These are phyloP conservation scores for Eulemur mongoz DNA, from an alignment of 2,797 vertebrate genomes.

Conservation along the genomic window DNA sequence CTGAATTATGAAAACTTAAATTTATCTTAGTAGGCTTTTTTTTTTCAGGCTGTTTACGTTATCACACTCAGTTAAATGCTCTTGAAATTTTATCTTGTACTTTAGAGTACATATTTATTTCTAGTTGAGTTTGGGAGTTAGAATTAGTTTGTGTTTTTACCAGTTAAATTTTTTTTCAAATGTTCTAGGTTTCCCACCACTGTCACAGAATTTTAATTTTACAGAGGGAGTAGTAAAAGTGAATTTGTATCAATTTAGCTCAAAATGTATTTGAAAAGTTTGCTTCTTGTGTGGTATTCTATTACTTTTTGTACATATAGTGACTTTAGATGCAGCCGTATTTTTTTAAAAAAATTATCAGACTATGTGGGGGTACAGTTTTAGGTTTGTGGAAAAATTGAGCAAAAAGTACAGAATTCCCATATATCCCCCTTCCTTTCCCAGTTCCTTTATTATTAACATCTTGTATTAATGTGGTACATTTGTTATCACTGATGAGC, in stretches of 20 bases:
- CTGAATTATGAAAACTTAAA: background rate
- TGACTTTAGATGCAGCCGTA: background rate
- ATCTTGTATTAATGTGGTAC: background rate
- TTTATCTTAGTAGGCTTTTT: background rate
- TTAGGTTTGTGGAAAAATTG: background rate
- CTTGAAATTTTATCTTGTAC: background rate
- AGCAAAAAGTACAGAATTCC: background rate
- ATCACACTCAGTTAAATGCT: background rate
- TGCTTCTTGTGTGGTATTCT: background rate
- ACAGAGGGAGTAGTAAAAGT: background rate
- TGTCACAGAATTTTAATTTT: constrained; percentile 3
- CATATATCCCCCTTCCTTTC: no score
- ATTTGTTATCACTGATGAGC: background rate
- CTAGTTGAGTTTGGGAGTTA: background rate
- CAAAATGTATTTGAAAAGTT: background rate
- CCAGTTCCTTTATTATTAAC: background rate
- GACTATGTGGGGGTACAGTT: background rate
- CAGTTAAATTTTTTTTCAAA: background rate
- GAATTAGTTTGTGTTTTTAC: background rate
- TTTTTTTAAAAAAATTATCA: background rate
- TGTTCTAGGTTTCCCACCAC: background rate
- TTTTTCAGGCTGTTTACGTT: background rate
- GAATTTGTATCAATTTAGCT: background rate
- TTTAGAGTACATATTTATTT: background rate
- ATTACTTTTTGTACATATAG: background rate